Evolutionary conservation across 2,888 invertebrate species (phyloP).

Genomic region (Ormyrus pomaceus): DNA sequence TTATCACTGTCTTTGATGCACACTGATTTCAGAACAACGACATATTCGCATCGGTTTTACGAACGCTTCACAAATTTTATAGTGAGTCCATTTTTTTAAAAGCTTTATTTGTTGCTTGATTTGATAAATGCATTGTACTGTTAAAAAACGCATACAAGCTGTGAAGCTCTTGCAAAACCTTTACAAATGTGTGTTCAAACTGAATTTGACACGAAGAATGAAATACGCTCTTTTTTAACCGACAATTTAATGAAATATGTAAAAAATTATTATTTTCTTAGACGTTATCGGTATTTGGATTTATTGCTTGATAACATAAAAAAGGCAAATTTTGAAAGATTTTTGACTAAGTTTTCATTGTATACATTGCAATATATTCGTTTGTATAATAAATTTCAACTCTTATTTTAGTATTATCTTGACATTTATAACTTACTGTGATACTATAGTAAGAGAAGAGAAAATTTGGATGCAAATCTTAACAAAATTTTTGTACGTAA

Average conservation of each 20-base stretch:
- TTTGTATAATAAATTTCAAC: slow-evolving; percentile 7
- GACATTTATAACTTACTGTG: slow-evolving; percentile 34
- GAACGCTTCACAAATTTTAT: neutral
- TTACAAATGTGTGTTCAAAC: slow-evolving; percentile 25
- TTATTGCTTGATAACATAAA: slow-evolving; percentile 18
- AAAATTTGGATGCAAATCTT: slow-evolving; percentile 9
- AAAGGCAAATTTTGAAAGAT: slow-evolving; percentile 1
- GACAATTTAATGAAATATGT: slow-evolving; percentile 9
- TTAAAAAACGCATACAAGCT: slow-evolving; percentile 10
- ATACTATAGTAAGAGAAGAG: slow-evolving; percentile 36
- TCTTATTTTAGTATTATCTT: neutral
- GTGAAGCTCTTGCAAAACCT: slow-evolving; percentile 1
- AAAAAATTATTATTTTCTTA: slow-evolving; percentile 32
- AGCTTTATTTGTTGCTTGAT: neutral
- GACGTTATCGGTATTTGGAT: slow-evolving; percentile 4
- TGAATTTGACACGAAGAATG: slow-evolving; percentile 12
- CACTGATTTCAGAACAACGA: slow-evolving; percentile 15
- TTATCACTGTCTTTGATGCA: slow-evolving; percentile 40
- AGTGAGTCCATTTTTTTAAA: neutral
- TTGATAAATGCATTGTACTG: neutral
- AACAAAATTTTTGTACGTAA: neutral
- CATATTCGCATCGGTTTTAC: slow-evolving; percentile 18
- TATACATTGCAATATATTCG: neutral
- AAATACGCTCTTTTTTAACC: slow-evolving; percentile 28
- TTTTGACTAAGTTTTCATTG: slow-evolving; percentile 4